phyloP scores from a whole-genome alignment of 2,113 vertebrate species.

The Arenaria interpres region DNA sequence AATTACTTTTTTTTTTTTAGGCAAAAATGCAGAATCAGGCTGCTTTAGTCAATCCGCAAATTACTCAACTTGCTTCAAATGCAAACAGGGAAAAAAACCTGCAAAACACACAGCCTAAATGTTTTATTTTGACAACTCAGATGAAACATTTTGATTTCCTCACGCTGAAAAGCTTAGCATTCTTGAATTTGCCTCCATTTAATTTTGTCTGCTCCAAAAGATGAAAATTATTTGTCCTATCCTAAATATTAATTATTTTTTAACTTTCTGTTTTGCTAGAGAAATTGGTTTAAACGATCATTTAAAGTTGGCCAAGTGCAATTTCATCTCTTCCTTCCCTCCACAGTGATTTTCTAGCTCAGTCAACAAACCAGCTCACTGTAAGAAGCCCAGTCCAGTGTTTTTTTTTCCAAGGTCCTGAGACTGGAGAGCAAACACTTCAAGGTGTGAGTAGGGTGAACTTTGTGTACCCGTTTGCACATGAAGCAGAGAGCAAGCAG shows the following conservation, averaged over 20 bases:
- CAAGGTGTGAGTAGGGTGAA: background rate
- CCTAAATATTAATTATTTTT: background rate
- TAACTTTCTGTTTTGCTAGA: background rate
- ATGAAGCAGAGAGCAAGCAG: background rate
- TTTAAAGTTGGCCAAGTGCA: background rate
- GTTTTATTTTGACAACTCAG: slow-evolving; percentile 47
- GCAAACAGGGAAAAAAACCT: slow-evolving; percentile 9
- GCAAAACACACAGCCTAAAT: slow-evolving; percentile 1
- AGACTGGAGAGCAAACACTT: background rate
- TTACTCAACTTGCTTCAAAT: slow-evolving; percentile 23
- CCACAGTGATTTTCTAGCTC: background rate
- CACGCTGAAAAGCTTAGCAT: background rate
- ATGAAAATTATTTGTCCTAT: background rate
- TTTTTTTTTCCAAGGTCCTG: background rate
- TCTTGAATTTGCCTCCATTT: slow-evolving; percentile 15
- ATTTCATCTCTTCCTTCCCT: background rate
- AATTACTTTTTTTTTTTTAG: background rate
- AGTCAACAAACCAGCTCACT: background rate
- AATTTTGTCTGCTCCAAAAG: background rate
- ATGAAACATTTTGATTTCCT: slow-evolving; percentile 58
- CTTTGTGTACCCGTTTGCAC: background rate
- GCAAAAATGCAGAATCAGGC: slow-evolving; percentile 1
- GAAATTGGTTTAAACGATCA: background rate
- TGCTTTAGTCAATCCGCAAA: slow-evolving; percentile 26
- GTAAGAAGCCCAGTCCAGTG: background rate